Evolutionary conservation across 2,888 invertebrate species (phyloP).

Genomic region (Scaptomyza caliginosa): DNA sequence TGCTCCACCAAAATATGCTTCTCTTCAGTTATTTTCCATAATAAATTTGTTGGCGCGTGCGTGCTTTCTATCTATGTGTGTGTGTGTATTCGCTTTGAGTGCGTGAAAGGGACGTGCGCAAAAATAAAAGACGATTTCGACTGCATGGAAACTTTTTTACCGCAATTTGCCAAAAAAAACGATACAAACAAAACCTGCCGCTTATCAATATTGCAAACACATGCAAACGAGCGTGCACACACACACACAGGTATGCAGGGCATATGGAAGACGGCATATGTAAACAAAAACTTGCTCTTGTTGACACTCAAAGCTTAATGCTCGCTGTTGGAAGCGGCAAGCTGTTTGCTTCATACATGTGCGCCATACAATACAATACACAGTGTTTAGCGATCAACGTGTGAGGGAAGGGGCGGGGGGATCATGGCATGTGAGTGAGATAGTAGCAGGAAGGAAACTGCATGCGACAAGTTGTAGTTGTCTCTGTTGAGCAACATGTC

Average conservation of each 20-base stretch:
- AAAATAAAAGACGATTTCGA: too few species aligned
- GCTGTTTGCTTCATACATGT: neutral
- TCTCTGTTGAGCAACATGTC: neutral
- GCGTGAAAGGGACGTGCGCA: conserved; percentile 29
- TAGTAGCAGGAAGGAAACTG: neutral
- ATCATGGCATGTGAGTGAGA: neutral
- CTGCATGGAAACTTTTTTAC: too few species aligned
- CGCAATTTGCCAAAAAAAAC: neutral
- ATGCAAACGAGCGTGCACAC: neutral
- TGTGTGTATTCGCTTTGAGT: conserved; percentile 1
- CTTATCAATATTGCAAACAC: conserved; percentile 26
- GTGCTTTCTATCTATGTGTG: neutral
- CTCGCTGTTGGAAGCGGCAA: conserved; percentile 1
- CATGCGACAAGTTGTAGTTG: neutral
- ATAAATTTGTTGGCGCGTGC: conserved; percentile 28
- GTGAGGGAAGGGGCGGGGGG: too few species aligned
- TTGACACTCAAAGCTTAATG: conserved; percentile 10
- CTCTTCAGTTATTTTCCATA: conserved; percentile 29
- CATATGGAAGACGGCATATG: conserved; percentile 39
- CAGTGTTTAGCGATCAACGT: neutral
- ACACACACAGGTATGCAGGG: neutral
- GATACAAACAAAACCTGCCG: too few species aligned
- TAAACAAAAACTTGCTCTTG: conserved; percentile 29
- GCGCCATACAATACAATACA: neutral
- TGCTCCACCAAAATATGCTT: neutral